Percentiles rank a stretch among this genome's conserved stretches.
Evolutionary conservation across 2,888 invertebrate species (phyloP).

Genomic region (Drosophila lacicola): DNA sequence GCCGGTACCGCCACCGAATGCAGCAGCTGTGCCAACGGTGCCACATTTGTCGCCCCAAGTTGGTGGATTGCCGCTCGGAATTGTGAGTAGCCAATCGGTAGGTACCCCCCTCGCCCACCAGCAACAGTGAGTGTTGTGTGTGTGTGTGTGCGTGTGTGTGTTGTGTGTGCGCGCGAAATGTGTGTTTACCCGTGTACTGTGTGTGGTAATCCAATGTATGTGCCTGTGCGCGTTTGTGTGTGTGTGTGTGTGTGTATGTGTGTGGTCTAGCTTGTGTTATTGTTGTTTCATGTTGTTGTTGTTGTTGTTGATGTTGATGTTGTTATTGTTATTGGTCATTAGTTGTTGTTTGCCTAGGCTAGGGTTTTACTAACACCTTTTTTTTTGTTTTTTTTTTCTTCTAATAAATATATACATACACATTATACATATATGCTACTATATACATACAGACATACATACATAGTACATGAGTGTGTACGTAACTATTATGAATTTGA

Average conservation of each 20-base stretch:
- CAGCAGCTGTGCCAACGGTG: slow-evolving; percentile 84
- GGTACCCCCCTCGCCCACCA: slow-evolving; percentile 66
- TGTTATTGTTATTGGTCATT: slow-evolving; percentile 58
- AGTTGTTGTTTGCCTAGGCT: slow-evolving; percentile 73
- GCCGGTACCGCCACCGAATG: slow-evolving; percentile 48
- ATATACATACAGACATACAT: slow-evolving; percentile 33
- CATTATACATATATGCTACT: slow-evolving; percentile 3
- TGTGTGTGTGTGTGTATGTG: slow-evolving; percentile 35
- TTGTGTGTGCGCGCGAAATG: slow-evolving; percentile 50
- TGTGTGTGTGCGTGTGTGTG: slow-evolving; percentile 54
- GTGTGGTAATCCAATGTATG: slow-evolving; percentile 48
- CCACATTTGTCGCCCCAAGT: slow-evolving; percentile 85
- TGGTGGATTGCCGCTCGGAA: slow-evolving; percentile 86
- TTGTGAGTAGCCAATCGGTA: slow-evolving; percentile 86
- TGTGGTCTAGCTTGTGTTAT: slow-evolving; percentile 48
- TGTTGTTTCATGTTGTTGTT: slow-evolving; percentile 24
- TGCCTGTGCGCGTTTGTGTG: slow-evolving; percentile 31
- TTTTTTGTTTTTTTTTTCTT: slow-evolving; percentile 5
- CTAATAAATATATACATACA: not conserved
- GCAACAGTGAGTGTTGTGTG: slow-evolving; percentile 47
- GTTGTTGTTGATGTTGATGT: slow-evolving; percentile 49
- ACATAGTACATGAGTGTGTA: slow-evolving; percentile 18
- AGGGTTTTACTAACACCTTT: slow-evolving; percentile 62
- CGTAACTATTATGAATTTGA: not conserved
- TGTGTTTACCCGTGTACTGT: slow-evolving; percentile 35